Evolutionary conservation across 2,797 vertebrate genomes (phyloP).

Genomic region (Bufotes viridis): DNA sequence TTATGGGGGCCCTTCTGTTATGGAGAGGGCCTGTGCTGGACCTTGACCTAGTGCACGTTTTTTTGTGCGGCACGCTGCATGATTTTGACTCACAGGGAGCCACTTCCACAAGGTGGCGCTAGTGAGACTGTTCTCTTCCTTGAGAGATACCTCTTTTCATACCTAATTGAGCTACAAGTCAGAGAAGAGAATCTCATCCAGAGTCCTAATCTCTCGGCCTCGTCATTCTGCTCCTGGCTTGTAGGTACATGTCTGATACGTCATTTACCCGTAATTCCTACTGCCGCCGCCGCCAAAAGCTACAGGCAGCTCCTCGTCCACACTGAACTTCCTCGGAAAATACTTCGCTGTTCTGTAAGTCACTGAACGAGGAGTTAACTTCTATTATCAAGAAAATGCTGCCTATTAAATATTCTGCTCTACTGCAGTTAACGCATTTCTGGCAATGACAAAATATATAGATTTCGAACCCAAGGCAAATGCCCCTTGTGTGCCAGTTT

Average conservation of each 20-base stretch:
- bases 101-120: too few relatives aligned
- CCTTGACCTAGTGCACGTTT: too few relatives aligned
- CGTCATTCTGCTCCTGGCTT: background rate
- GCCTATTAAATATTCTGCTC: background rate
- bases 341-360: background rate
- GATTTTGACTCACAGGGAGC: too few relatives aligned
- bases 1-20: too few relatives aligned
- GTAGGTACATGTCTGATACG: background rate
- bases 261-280: background rate
- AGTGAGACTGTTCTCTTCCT: too few relatives aligned
- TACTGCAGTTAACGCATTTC: background rate
- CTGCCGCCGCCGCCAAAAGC: background rate
- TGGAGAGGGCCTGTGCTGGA: too few relatives aligned
- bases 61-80: too few relatives aligned
- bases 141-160: too few relatives aligned
- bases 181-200: background rate
- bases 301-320: too few relatives aligned
- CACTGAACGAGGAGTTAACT: background rate
- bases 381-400: background rate
- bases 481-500: too few relatives aligned
- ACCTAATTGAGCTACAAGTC: background rate
- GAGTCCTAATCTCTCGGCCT: background rate
- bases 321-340: too few relatives aligned
- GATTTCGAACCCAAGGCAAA: too few relatives aligned
- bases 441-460: background rate